Conservation (phyloP, 2,113 vertebrate genomes). For the Callaeas wilsoni region DNA sequence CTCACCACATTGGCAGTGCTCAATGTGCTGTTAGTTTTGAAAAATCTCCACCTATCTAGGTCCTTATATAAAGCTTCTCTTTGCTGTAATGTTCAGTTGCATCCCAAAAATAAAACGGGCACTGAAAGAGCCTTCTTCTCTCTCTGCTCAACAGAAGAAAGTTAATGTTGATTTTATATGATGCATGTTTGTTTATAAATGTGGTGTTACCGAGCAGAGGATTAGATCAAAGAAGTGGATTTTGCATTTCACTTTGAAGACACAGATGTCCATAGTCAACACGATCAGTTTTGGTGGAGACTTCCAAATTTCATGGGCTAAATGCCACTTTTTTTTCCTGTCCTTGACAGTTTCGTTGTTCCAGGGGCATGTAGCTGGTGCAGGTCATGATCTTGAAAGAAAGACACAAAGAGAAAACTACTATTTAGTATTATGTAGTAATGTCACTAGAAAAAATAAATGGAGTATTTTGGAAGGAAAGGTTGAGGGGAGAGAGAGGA, state of each 20-base stretch:
- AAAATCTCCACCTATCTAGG: neutral
- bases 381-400: neutral
- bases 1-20: neutral
- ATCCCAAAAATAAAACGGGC: neutral
- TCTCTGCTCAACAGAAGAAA: neutral
- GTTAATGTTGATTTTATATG: neutral
- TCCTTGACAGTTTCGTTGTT: neutral
- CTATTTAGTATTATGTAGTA: neutral
- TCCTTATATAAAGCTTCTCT: neutral
- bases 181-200: slow-evolving; percentile 23
- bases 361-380: neutral
- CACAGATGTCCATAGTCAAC: neutral
- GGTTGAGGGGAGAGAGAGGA: neutral
- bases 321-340: neutral
- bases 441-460: neutral
- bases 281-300: neutral
- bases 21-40: neutral
- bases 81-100: neutral
- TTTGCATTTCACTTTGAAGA: slow-evolving; percentile 21
- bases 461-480: neutral
- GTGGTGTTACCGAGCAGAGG: neutral
- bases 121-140: neutral
- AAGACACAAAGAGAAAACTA: neutral
- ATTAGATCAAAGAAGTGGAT: slow-evolving; percentile 5
- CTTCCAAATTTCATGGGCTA: neutral